A percentile compares a stretch with the other conserved stretches of the same genome.
phyloP scores from a whole-genome alignment of 1,140 invertebrate genomes.

The Drosophila fuyamai region DNA sequence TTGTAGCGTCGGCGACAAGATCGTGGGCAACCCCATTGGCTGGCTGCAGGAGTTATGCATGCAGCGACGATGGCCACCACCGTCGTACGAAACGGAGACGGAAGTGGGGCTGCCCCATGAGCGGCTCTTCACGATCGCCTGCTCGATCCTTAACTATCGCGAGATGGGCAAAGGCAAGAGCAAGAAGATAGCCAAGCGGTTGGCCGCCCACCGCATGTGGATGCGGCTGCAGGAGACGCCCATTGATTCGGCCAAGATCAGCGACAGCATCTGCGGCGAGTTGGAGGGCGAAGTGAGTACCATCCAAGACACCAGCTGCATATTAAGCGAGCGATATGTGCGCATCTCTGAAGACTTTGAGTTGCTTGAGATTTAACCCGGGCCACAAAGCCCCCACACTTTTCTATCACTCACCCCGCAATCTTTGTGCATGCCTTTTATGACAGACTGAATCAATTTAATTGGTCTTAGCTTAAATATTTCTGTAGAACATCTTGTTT shows the following conservation, averaged over 20 bases:
- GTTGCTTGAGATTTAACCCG: constrained; percentile 39
- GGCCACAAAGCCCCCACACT: neutral
- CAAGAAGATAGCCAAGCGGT: constrained; percentile 97
- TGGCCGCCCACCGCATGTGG: constrained; percentile 97
- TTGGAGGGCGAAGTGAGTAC: constrained; percentile 81
- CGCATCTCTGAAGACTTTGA: constrained; percentile 30
- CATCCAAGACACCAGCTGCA: constrained; percentile 5
- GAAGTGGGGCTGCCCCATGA: constrained; percentile 97
- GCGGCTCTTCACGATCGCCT: constrained; percentile 96
- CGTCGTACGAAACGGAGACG: constrained; percentile 95
- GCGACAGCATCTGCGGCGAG: constrained; percentile 85
- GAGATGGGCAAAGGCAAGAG: constrained; percentile 95
- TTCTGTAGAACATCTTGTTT: neutral
- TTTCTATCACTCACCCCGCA: neutral
- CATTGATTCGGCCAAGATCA: constrained; percentile 87
- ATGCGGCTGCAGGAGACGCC: constrained; percentile 91
- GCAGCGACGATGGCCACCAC: constrained; percentile 96
- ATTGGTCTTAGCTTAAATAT: neutral
- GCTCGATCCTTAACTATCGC: constrained; percentile 92
- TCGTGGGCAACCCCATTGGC: constrained; percentile 96
- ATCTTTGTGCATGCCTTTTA: neutral
- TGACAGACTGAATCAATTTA: neutral
- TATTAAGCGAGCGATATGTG: constrained; percentile 32
- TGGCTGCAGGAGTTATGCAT: constrained; percentile 98
- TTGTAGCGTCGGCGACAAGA: constrained; percentile 87